Evolutionary conservation across 2,797 vertebrate species (phyloP).

Genomic region (Myotis planiceps): DNA sequence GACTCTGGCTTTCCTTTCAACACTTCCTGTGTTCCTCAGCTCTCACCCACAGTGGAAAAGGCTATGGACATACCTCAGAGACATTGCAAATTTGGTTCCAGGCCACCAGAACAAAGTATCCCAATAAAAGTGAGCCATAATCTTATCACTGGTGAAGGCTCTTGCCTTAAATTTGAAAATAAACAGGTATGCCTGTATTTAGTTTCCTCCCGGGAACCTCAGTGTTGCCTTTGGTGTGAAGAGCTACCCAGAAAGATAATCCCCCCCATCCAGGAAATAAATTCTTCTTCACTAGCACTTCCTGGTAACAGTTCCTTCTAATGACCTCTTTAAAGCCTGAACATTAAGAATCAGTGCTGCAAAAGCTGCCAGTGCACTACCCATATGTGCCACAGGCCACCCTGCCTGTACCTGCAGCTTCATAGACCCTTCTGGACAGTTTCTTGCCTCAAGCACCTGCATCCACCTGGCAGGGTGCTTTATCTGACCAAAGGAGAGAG

Average conservation of each 20-base stretch:
- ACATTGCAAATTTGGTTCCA: no score
- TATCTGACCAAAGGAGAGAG: background rate
- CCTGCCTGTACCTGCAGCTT: background rate
- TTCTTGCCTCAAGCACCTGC: background rate
- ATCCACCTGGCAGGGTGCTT: background rate
- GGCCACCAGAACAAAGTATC: background rate
- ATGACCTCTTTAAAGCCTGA: background rate
- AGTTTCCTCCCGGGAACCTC: background rate
- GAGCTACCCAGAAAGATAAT: background rate
- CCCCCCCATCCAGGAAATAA: background rate
- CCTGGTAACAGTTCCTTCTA: background rate
- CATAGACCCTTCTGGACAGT: background rate
- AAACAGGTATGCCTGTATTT: background rate
- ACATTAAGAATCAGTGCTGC: background rate
- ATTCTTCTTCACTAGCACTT: background rate
- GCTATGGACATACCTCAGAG: background rate
- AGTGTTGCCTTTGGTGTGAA: background rate
- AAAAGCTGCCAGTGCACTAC: background rate
- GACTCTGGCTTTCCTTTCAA: background rate
- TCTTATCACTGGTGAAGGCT: background rate
- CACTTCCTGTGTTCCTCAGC: background rate
- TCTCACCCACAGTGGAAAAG: background rate
- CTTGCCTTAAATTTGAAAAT: background rate
- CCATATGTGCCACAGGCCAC: background rate
- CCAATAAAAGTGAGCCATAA: background rate